Percentiles rank a stretch among this genome's conserved stretches.
Evolutionary conservation across 2,888 invertebrate species (phyloP).

Genomic region (Oligia fasciuncula): DNA sequence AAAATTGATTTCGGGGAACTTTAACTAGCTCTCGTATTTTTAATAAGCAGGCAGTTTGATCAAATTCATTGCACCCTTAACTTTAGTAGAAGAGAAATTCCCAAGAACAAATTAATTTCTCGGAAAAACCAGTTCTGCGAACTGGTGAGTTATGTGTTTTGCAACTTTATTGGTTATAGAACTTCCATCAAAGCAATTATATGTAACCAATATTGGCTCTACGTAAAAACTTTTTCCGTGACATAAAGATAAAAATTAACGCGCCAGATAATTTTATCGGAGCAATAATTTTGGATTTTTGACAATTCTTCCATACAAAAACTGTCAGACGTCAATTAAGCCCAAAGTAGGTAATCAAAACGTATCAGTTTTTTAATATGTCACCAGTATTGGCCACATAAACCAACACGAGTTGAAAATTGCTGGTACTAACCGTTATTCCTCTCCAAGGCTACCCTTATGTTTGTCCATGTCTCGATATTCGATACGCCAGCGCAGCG

Average conservation of each 20-base stretch:
- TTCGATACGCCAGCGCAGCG: constrained; percentile 36
- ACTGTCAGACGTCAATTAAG: too few relatives aligned
- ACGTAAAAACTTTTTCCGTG: neutral
- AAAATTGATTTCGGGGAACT: neutral
- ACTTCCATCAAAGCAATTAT: neutral
- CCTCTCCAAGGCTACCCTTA: constrained; percentile 34
- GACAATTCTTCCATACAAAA: too few relatives aligned
- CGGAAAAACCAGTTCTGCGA: neutral
- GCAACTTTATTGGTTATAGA: neutral
- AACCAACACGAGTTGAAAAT: constrained; percentile 4
- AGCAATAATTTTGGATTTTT: too few relatives aligned
- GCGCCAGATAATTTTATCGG: too few relatives aligned
- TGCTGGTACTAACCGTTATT: constrained; percentile 17
- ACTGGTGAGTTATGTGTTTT: neutral
- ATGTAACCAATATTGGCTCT: neutral
- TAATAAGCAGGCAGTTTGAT: too few relatives aligned
- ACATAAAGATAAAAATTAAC: neutral
- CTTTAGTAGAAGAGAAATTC: neutral
- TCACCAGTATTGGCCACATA: constrained; percentile 25
- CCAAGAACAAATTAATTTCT: neutral
- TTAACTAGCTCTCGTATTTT: neutral
- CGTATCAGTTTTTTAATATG: neutral
- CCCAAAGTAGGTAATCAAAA: neutral
- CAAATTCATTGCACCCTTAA: neutral
- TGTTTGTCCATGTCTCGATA: constrained; percentile 30